Percentiles rank a stretch among this genome's conserved stretches.
phyloP scores from a whole-genome alignment of 2,888 invertebrate genomes.

The Drosophila rellima region DNA sequence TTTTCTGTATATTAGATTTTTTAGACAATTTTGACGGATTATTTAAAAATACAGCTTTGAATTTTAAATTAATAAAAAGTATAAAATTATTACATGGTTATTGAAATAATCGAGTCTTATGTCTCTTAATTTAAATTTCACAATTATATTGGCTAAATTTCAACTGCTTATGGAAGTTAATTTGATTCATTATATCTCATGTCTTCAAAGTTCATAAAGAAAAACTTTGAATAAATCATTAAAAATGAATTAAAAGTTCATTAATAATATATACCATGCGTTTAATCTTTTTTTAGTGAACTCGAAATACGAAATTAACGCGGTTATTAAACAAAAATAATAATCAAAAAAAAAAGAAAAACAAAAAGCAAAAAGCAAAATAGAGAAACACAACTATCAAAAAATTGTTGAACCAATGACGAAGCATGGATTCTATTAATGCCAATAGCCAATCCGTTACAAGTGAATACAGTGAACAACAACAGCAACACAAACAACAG shows the following conservation, averaged over 20 bases:
- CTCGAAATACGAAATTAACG: conserved; percentile 33
- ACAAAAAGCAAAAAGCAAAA: conserved; percentile 26
- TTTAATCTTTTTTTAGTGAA: conserved; percentile 45
- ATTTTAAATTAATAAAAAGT: background rate
- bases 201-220: conserved; percentile 22
- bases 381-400: conserved; percentile 29
- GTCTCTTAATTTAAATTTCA: background rate
- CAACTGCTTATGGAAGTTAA: conserved; percentile 1
- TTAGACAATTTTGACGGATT: background rate
- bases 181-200: conserved; percentile 13
- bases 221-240: conserved; percentile 60
- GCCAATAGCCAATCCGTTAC: conserved; percentile 86
- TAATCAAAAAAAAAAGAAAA: conserved; percentile 13
- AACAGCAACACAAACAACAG: conserved; percentile 54
- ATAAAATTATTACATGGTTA: background rate
- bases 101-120: background rate
- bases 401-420: conserved; percentile 67
- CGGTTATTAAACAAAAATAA: conserved; percentile 29
- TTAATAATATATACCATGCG: conserved; percentile 59
- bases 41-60: no score
- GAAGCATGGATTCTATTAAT: conserved; percentile 87
- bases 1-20: background rate
- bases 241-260: conserved; percentile 76
- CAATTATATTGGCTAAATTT: background rate
- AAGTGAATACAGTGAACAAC: conserved; percentile 86